These are phyloP conservation scores for Sebastes diaconus DNA, from an alignment of 2,797 vertebrate species.

Conservation along the genomic window DNA sequence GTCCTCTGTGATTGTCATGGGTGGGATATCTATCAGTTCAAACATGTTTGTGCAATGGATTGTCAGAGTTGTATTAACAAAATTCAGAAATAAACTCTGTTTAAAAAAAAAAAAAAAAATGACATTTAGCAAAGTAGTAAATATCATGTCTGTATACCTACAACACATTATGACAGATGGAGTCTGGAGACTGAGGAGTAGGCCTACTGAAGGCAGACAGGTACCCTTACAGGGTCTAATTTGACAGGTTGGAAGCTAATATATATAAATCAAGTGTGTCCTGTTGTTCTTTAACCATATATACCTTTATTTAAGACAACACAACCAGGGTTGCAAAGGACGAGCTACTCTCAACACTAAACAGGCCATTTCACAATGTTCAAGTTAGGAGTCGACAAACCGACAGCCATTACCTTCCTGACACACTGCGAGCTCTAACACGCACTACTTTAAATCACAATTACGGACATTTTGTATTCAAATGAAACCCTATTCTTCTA, in stretches of 20 bases:
- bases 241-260: conserved; percentile 48
- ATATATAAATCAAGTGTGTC: conserved; percentile 4
- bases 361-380: conserved; percentile 78
- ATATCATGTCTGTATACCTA: too few species aligned
- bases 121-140: too few species aligned
- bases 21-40: too few species aligned
- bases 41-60: too few species aligned
- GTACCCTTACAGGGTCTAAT: conserved; percentile 51
- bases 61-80: too few species aligned
- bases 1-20: too few species aligned
- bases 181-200: conserved; percentile 48
- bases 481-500: neutral
- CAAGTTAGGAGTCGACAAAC: conserved; percentile 67
- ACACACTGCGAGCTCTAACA: conserved; percentile 54
- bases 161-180: conserved; percentile 62
- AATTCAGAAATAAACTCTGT: too few species aligned
- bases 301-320: neutral
- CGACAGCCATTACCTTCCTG: conserved; percentile 83
- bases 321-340: neutral
- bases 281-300: neutral
- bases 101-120: too few species aligned
- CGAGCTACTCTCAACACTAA: conserved; percentile 31
- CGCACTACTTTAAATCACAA: conserved; percentile 50
- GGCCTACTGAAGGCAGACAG: conserved; percentile 71
- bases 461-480: neutral